Percentiles rank a stretch among this genome's conserved stretches.
Conservation (phyloP, 2,888 invertebrate species). For the Opisthograptis luteolata region DNA sequence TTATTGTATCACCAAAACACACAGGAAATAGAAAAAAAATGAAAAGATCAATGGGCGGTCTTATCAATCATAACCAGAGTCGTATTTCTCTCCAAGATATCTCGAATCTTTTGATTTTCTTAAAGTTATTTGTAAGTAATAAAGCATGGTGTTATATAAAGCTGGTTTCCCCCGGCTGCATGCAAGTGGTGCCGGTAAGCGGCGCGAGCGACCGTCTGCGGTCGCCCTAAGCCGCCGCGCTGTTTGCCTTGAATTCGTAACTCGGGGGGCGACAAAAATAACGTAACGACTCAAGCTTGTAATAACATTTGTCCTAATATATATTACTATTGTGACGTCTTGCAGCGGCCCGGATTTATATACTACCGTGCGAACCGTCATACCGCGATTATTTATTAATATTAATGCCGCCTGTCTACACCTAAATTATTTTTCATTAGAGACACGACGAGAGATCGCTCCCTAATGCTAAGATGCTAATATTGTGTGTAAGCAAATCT, state of each 20-base stretch:
- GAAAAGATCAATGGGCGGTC: too few relatives aligned
- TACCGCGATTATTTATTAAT: constrained; percentile 76
- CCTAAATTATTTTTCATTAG: constrained; percentile 74
- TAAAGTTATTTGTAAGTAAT: too few relatives aligned
- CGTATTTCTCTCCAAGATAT: too few relatives aligned
- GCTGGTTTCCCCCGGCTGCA: constrained; percentile 20
- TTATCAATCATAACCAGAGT: too few relatives aligned
- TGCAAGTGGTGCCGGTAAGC: constrained; percentile 9
- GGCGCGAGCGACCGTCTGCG: constrained; percentile 40
- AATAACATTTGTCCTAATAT: constrained; percentile 83
- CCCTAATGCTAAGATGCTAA: constrained; percentile 55
- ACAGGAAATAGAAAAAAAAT: too few relatives aligned
- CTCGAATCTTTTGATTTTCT: too few relatives aligned
- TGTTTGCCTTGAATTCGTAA: constrained; percentile 58
- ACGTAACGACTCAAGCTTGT: constrained; percentile 78
- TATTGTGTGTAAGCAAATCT: constrained; percentile 61
- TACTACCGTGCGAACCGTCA: constrained; percentile 74
- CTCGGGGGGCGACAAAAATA: constrained; percentile 75
- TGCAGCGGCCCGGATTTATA: constrained; percentile 72
- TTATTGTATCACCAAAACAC: too few relatives aligned
- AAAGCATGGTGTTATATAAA: constrained; percentile 12
- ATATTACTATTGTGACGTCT: constrained; percentile 81
- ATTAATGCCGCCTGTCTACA: constrained; percentile 73
- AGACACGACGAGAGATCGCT: constrained; percentile 53
- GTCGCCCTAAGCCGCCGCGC: constrained; percentile 39